Evolutionary conservation across 2,113 vertebrate species (phyloP).

Genomic region (Amia ocellicauda): DNA sequence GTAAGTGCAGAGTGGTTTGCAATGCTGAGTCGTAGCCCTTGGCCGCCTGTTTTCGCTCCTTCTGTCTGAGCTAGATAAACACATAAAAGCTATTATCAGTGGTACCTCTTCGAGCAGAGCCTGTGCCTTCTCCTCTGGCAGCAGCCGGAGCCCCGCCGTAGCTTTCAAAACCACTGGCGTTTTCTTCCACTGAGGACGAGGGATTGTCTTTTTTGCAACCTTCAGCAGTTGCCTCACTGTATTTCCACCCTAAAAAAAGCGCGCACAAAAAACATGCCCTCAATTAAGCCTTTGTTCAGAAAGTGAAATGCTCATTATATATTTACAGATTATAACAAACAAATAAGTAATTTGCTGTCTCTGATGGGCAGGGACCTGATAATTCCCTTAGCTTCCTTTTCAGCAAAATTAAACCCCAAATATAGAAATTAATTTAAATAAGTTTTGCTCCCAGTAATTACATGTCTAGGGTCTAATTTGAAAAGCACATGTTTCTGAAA

Average conservation of each 20-base stretch:
- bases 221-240: constrained; percentile 79
- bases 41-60: constrained; percentile 43
- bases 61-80: constrained; percentile 47
- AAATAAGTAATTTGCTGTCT: no score
- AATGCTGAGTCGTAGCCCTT: constrained; percentile 46
- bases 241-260: constrained; percentile 75
- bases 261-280: not conserved
- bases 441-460: constrained; percentile 36
- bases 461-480: constrained; percentile 22
- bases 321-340: no score
- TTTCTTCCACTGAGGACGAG: constrained; percentile 79
- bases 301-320: no score
- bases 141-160: constrained; percentile 87
- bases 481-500: no score
- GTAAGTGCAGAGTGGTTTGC: constrained; percentile 64
- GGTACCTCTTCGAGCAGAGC: constrained; percentile 82
- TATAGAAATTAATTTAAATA: no score
- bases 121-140: constrained; percentile 81
- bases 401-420: no score
- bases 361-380: no score
- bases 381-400: no score
- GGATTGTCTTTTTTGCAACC: constrained; percentile 82
- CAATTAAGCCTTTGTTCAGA: no score
- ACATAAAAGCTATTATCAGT: no score
- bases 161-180: constrained; percentile 94